Base-by-base conservation (phyloP, 37 sponge, comb jelly and placozoan genomes). In the Lycopodina hypogea region DNA sequence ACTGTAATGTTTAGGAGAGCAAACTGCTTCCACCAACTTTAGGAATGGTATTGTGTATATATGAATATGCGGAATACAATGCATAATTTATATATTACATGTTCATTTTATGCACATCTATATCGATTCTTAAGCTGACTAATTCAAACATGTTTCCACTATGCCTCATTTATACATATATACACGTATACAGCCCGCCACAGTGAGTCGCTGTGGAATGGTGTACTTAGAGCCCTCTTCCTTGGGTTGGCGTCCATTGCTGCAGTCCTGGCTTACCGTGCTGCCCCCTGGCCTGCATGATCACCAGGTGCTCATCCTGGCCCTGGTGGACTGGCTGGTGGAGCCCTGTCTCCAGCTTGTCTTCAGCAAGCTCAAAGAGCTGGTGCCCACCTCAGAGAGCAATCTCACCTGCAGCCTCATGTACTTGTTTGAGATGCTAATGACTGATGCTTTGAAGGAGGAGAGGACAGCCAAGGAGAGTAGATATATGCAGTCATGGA, bases 191-290 rank as follows among this genome's bases (percentile, higher is more conserved):
- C 71, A 93, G 96, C 99, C 99, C 18, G 99, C 99, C 42, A 98
- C 99, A 42, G 99, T 98, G 29, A 95, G 96, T 72, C 72, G 99
- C n/a, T 95, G 97, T 86, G 99, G 99, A 51, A 98, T 98, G 99
- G 89, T 98, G 59, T 98, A 98, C 82, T 74, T 92, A 58, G 99
- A 98, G 69, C 99, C 99, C 1, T 74, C 92, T 32, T 74, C 94
- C 6, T 88, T 98, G 26, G 99, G 99, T 21, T 98, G 96, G 96
- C 56, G 85, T 39, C 99, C 96, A 1, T 76, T 98, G 41, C 72
- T 94, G 72, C 68, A 59, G 40, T 95, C 99, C 38, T 98, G 99
- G 96, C 50, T 93, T 19, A 42, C 71, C 39, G 21, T 75, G 19
- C 68, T 89, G 42, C 84, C 94, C 2, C 74, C 68, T n/a, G 56